Evolutionary conservation across 37 sponge, comb jelly and placozoan species (phyloP).

Genomic region (Aplysina aerophoba): DNA sequence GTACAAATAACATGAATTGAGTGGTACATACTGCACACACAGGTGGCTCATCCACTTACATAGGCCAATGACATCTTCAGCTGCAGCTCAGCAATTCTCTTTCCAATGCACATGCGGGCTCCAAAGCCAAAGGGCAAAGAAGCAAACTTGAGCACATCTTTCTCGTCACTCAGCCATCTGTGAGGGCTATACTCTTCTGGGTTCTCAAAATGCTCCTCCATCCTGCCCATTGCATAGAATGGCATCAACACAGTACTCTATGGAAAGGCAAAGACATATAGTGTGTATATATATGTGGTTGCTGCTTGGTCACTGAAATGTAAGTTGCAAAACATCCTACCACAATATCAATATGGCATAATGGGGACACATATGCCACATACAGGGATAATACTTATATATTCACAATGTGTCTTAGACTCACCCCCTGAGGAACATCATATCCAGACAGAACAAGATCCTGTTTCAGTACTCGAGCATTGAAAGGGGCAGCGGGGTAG

Average conservation of each 20-base stretch:
- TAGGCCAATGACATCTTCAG: constrained; percentile 58
- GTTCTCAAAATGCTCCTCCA: constrained; percentile 41
- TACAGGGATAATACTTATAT: no score
- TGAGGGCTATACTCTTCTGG: constrained; percentile 53
- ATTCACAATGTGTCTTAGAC: constrained; percentile 6
- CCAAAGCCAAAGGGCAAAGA: constrained; percentile 70
- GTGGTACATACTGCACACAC: background rate
- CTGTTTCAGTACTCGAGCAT: constrained; percentile 28
- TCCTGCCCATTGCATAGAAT: constrained; percentile 34
- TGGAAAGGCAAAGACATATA: no score
- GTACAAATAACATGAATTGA: background rate
- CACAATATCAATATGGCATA: no score
- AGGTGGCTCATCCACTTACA: no score
- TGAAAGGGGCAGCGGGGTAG: constrained; percentile 42
- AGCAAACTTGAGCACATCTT: constrained; percentile 20
- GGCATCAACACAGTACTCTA: constrained; percentile 46
- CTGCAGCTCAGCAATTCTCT: constrained; percentile 67
- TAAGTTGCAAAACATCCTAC: no score
- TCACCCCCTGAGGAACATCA: constrained; percentile 49
- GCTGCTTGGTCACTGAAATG: no score
- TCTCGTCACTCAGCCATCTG: constrained; percentile 54
- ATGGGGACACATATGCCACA: no score
- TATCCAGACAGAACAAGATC: constrained; percentile 58
- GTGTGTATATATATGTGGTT: no score
- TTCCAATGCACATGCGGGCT: constrained; percentile 66